phyloP scores from a whole-genome alignment of 2,113 vertebrate species.

The Centropus bengalensis region DNA sequence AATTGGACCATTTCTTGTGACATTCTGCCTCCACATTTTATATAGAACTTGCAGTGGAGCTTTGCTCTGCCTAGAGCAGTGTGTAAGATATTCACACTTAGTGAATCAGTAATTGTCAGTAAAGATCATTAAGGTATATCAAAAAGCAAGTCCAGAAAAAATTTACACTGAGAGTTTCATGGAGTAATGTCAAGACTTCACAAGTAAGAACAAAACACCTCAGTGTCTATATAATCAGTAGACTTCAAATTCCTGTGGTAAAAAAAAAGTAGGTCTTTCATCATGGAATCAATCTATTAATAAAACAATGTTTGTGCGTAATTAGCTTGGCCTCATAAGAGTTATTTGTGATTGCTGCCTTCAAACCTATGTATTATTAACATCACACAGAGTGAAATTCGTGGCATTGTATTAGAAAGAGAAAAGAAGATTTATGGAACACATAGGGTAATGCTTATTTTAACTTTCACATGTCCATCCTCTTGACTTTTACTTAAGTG shows the following conservation, averaged over 20 bases:
- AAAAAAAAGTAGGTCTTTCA: background rate
- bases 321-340: background rate
- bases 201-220: background rate
- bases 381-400: background rate
- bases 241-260: background rate
- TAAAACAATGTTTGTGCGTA: background rate
- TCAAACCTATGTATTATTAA: background rate
- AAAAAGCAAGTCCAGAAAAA: background rate
- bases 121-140: background rate
- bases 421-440: background rate
- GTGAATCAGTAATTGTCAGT: too few species aligned
- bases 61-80: background rate
- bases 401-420: background rate
- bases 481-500: background rate
- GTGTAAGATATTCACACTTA: background rate
- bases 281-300: background rate
- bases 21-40: background rate
- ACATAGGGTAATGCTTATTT: background rate
- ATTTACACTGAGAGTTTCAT: background rate
- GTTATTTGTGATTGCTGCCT: background rate
- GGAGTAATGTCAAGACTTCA: background rate
- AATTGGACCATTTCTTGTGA: background rate
- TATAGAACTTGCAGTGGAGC: background rate
- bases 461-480: background rate
- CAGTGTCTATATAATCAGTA: background rate